Percentiles rank a stretch among this genome's conserved stretches.
phyloP scores from a whole-genome alignment of 2,113 vertebrate species.

The Taurulus bubalis region DNA sequence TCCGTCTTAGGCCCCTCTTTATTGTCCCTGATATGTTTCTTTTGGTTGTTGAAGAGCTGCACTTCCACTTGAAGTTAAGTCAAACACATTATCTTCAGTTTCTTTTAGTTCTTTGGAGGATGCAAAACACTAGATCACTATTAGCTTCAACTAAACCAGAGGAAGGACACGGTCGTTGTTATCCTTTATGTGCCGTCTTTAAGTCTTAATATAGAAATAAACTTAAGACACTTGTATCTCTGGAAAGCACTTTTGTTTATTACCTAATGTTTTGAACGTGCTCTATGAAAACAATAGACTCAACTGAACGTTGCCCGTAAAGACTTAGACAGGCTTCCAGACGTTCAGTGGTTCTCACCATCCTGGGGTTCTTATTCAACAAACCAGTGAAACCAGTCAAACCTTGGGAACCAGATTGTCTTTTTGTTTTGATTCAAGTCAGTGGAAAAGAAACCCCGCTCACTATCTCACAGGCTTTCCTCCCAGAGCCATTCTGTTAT shows the following conservation, averaged over 20 bases:
- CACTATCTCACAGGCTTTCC: conserved; percentile 63
- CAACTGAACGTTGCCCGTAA: background rate
- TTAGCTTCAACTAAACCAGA: background rate
- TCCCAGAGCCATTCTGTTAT: conserved; percentile 52
- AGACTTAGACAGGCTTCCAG: background rate
- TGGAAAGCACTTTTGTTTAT: background rate
- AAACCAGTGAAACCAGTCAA: conserved; percentile 4
- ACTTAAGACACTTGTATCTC: background rate
- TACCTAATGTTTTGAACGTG: background rate
- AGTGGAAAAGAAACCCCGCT: conserved; percentile 51
- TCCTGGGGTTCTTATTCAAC: conserved; percentile 16
- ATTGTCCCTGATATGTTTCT: background rate
- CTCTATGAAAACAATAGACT: background rate
- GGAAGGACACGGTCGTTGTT: background rate
- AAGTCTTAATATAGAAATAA: background rate
- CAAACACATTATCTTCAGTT: background rate
- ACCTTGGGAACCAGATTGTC: conserved; percentile 43
- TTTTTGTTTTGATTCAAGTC: conserved; percentile 56
- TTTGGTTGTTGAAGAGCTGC: background rate
- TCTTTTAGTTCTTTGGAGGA: background rate
- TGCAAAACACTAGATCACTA: background rate
- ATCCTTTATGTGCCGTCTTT: background rate
- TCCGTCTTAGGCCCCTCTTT: background rate
- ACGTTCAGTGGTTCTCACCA: conserved; percentile 10
- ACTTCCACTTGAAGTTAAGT: background rate